Conservation (phyloP, 2,797 vertebrate species). For the Esox lucius region DNA sequence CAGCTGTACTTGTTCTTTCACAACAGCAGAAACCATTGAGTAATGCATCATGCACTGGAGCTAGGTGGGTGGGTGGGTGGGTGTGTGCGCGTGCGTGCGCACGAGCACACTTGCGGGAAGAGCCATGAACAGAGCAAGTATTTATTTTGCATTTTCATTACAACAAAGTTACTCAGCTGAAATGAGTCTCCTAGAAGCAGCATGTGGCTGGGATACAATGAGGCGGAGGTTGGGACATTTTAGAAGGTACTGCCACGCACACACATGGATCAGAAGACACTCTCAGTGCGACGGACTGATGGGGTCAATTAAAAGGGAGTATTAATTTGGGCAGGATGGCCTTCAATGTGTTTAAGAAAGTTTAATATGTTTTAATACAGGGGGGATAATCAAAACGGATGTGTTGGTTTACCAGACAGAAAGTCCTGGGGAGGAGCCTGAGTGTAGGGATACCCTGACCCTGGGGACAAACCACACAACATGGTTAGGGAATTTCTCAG, state of each 20-base stretch:
- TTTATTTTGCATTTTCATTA: background rate
- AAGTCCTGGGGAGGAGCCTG: constrained; percentile 16
- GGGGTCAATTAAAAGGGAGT: background rate
- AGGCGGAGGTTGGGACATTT: background rate
- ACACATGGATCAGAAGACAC: background rate
- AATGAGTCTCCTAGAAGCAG: background rate
- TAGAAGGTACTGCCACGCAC: background rate
- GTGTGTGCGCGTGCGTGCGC: background rate
- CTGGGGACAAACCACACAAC: constrained; percentile 15
- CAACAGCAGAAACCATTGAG: background rate
- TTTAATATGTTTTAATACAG: background rate
- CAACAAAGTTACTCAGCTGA: background rate
- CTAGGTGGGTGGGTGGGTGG: constrained; percentile 4
- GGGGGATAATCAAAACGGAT: background rate
- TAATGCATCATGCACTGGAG: background rate
- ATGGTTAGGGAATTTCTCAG: constrained; percentile 26
- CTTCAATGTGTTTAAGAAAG: background rate
- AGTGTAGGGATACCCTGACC: constrained; percentile 18
- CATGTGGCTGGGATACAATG: background rate
- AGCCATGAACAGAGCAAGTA: background rate
- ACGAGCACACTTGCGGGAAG: background rate
- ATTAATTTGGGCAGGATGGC: background rate
- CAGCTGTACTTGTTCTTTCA: background rate
- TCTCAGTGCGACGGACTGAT: background rate
- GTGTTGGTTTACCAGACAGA: constrained; percentile 9